Evolutionary conservation across 2,888 invertebrate genomes (phyloP).

Genomic region (Peribatodes rhomboidaria): DNA sequence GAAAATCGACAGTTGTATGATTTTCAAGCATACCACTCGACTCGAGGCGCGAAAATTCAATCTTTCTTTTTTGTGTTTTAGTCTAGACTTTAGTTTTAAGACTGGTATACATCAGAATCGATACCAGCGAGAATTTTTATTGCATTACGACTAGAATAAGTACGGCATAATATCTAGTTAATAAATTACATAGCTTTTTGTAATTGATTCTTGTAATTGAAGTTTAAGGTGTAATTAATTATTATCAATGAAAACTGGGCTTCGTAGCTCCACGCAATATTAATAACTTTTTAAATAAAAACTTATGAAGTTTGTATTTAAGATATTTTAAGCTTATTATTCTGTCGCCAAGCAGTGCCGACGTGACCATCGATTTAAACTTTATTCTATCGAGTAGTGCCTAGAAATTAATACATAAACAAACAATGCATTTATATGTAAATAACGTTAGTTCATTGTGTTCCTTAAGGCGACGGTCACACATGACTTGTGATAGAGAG

Average conservation of each 20-base stretch:
- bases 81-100: too few species aligned
- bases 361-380: slow-evolving; percentile 5
- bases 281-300: neutral
- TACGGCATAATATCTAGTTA: too few species aligned
- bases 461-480: neutral
- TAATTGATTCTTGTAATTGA: neutral
- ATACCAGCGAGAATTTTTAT: too few species aligned
- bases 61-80: too few species aligned
- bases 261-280: slow-evolving; percentile 2
- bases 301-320: slow-evolving; percentile 10
- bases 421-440: slow-evolving; percentile 21
- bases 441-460: slow-evolving; percentile 17
- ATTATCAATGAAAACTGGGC: neutral
- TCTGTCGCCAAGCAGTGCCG: slow-evolving; percentile 2
- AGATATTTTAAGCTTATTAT: neutral
- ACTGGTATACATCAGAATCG: too few species aligned
- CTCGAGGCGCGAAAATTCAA: too few species aligned
- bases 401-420: slow-evolving; percentile 4
- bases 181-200: too few species aligned
- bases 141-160: too few species aligned
- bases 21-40: too few species aligned
- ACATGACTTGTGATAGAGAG: too few species aligned
- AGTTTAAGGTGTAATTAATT: neutral
- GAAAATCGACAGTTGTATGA: too few species aligned
- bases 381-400: slow-evolving; percentile 19